Percentiles rank a stretch among this genome's conserved stretches.
phyloP scores from a whole-genome alignment of 2,888 invertebrate genomes.

The Peribatodes rhomboidaria region DNA sequence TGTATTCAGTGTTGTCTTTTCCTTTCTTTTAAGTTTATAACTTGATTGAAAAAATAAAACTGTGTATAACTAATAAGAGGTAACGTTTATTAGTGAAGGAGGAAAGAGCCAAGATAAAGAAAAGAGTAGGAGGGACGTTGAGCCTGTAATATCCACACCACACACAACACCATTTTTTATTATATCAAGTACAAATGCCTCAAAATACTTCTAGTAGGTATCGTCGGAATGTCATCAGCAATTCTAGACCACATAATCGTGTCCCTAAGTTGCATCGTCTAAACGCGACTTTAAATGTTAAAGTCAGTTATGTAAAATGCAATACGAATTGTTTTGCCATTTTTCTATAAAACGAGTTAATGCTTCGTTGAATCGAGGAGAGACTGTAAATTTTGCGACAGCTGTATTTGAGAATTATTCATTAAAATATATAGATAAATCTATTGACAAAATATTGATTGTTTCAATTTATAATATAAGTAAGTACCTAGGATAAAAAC shows the following conservation, averaged over 20 bases:
- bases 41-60: too few relatives aligned
- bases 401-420: conserved; percentile 85
- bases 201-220: too few relatives aligned
- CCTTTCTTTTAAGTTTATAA: too few relatives aligned
- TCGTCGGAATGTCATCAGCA: background rate
- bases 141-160: too few relatives aligned
- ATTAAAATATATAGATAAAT: conserved; percentile 87
- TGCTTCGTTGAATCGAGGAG: conserved; percentile 70
- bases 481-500: background rate
- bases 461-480: conserved; percentile 59
- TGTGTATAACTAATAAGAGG: too few relatives aligned
- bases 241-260: background rate
- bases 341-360: conserved; percentile 64
- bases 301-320: conserved; percentile 69
- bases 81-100: too few relatives aligned
- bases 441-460: conserved; percentile 79
- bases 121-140: too few relatives aligned
- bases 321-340: conserved; percentile 73
- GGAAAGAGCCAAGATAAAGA: too few relatives aligned
- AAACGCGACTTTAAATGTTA: conserved; percentile 25
- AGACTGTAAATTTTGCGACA: conserved; percentile 78
- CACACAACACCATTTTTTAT: too few relatives aligned
- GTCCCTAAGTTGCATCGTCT: background rate
- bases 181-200: too few relatives aligned
- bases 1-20: too few relatives aligned